These are phyloP conservation scores for Stichopus horrens DNA, from an alignment of 53 echinoderm and acorn worm genomes.

Conservation along the genomic window DNA sequence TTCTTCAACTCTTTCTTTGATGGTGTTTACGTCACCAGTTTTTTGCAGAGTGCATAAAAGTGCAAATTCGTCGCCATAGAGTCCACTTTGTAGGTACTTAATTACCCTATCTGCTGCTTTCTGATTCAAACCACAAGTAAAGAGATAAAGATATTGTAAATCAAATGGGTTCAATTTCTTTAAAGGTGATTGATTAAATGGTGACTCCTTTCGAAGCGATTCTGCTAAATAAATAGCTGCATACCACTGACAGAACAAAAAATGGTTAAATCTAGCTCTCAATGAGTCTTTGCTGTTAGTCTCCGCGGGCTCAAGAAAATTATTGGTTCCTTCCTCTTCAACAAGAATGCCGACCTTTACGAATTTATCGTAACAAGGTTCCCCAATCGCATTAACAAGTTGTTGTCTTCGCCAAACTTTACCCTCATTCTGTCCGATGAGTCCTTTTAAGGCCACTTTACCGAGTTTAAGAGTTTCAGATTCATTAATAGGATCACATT, in stretches of 20 bases:
- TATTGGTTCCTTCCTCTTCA: not conserved
- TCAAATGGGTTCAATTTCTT: constrained; percentile 10
- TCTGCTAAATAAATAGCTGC: constrained; percentile 2
- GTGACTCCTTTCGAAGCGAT: not conserved
- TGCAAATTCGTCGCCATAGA: constrained; percentile 3
- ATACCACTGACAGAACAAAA: not conserved
- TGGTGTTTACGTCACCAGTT: not conserved
- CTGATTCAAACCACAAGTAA: constrained; percentile 1
- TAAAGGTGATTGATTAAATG: not conserved
- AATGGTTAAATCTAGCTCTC: not conserved
- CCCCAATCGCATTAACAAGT: not conserved
- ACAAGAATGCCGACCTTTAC: constrained; percentile 4
- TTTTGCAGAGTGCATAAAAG: constrained; percentile 5
- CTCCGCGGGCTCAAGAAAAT: not conserved
- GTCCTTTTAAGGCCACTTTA: not conserved
- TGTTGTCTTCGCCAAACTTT: not conserved
- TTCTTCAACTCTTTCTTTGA: not conserved
- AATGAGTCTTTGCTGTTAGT: not conserved
- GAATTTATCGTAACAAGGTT: not conserved
- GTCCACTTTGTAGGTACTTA: not conserved
- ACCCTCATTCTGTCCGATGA: not conserved
- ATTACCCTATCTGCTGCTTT: constrained; percentile 3
- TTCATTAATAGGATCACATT: not conserved
- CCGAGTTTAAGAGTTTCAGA: not conserved
- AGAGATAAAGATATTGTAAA: constrained; percentile 8